Conservation (phyloP, 2,888 invertebrate genomes). For the Drosophila flavopinicola region DNA sequence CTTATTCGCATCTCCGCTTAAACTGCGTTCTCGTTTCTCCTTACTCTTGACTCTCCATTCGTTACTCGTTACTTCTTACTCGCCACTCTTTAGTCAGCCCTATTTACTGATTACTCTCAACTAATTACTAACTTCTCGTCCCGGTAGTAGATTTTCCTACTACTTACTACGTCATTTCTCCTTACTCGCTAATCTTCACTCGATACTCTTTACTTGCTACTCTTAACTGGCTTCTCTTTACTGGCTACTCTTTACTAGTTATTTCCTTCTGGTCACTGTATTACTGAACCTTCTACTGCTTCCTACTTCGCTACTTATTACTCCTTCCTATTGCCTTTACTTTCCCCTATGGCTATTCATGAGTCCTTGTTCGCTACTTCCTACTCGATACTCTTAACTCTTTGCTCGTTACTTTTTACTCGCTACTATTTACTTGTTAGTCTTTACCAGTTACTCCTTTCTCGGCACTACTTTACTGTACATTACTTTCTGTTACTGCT, state of each 20-base stretch:
- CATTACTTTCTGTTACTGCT: background rate
- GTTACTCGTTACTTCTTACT: slow-evolving; percentile 2
- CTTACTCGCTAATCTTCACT: background rate
- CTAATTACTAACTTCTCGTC: no score
- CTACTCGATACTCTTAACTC: background rate
- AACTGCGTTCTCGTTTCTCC: no score
- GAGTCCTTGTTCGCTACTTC: no score
- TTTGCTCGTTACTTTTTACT: background rate
- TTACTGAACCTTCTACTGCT: no score
- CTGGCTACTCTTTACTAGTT: background rate
- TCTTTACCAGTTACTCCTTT: no score
- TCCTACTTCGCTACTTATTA: no score
- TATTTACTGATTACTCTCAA: no score
- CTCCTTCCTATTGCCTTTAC: no score
- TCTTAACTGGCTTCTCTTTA: background rate
- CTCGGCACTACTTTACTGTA: background rate
- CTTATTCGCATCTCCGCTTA: no score
- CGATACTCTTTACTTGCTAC: background rate
- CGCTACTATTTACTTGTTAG: background rate
- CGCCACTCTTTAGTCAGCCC: background rate
- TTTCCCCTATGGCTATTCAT: no score
- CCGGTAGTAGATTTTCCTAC: no score
- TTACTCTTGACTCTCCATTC: background rate
- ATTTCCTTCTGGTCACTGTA: no score
- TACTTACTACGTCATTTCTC: background rate